Conservation (phyloP, 2,113 vertebrate species). For the Ciconia stormi region DNA sequence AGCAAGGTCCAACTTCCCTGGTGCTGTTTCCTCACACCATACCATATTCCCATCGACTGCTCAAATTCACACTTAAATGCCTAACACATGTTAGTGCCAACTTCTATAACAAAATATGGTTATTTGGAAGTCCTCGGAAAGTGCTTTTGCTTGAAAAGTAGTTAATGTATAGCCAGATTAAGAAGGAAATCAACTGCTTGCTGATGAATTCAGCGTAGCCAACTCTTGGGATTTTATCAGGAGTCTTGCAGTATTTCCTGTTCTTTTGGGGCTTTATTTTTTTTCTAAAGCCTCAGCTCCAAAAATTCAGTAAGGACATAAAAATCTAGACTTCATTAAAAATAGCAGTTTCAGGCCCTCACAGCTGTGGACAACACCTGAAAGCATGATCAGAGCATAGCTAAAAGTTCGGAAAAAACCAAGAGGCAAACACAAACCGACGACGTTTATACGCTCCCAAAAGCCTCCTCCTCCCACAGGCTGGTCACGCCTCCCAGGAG, state of each 20-base stretch:
- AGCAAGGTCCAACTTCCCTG: not conserved
- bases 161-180: not conserved
- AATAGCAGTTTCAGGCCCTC: not conserved
- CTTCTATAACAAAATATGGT: not conserved
- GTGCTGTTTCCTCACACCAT: not conserved
- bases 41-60: not conserved
- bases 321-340: not conserved
- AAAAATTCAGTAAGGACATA: not conserved
- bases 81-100: not conserved
- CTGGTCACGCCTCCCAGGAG: too few relatives aligned
- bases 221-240: not conserved
- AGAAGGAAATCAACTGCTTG: not conserved
- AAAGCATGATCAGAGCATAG: fast-evolving
- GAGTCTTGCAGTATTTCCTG: not conserved
- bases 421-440: not conserved
- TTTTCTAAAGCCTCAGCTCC: not conserved
- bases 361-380: fast-evolving
- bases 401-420: not conserved
- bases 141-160: not conserved
- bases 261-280: not conserved
- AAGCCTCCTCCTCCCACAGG: too few relatives aligned
- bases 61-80: not conserved
- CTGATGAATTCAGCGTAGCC: not conserved
- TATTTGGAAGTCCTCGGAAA: not conserved
- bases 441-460: fast-evolving